Base-by-base conservation (phyloP, 2,113 vertebrate species). In the Brachyistius frenatus region DNA sequence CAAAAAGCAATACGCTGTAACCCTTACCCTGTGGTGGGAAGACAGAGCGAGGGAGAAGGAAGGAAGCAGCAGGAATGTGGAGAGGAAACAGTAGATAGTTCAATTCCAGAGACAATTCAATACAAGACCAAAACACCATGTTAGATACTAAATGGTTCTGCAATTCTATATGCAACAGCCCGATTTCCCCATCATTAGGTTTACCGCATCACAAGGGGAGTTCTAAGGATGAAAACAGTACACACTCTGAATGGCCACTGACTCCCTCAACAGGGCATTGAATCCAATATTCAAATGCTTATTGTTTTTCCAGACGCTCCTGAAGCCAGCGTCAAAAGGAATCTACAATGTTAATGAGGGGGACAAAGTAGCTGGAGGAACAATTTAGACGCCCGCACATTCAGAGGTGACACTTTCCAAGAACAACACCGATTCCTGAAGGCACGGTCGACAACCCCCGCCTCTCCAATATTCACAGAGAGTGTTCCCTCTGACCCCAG, bases 1-100 rank as follows among this genome's bases (percentile, higher is more conserved):
- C 96, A 97, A 95, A 95, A 99, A 95, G 96, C 96, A 95, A 95
- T 91, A 94, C 82, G 91, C 94, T 95, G 94, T 94, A 95, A 95
- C 92, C 92, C 90, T 95, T 91, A 92, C 90, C 85, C 88, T 58
- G 70, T 80, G 84, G 75, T 82, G 74, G 83, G 56, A 35, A 83
- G 86, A 73, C 74, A 76, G 73, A 49, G 66, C 5, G 30, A 78
- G 68, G 47, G 60, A 41, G 73, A 65, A 46, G 41, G 55, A 39
- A 31, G n/a, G 66, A 78, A 84, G 60, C 73, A 74, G 64, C 64
- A 76, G 86, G 82, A 89, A 85, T 83, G 80, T 56, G 63, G 33
- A 46, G 52, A 76, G 73, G 54, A 33, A 67, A 53, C n/a, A 7
- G 33, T n/a, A 55, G 66, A 66, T 62, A 52, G 10, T 46, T 58